phyloP scores from a whole-genome alignment of 2,113 vertebrate genomes.

The Chitala chitala region DNA sequence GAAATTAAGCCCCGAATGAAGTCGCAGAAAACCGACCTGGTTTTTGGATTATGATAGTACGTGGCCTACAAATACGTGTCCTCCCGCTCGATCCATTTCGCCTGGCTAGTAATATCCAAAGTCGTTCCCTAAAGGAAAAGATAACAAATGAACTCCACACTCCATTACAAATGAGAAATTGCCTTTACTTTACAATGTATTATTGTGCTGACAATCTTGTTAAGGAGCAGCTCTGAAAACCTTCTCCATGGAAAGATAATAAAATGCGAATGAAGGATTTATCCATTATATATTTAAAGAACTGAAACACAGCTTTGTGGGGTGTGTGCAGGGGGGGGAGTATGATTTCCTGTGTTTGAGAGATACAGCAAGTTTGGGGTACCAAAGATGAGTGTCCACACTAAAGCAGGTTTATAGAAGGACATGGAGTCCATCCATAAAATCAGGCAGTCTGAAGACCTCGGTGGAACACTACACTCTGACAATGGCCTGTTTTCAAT shows the following conservation, averaged over 20 bases:
- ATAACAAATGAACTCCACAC: neutral
- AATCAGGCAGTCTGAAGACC: neutral
- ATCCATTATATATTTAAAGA: neutral
- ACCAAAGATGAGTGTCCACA: too few species aligned
- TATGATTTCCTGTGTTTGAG: neutral
- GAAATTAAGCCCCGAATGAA: neutral
- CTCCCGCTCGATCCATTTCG: too few species aligned
- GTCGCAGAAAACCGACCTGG: neutral
- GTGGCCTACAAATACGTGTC: too few species aligned
- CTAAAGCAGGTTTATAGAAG: too few species aligned
- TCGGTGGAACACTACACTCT: neutral
- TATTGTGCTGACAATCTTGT: neutral
- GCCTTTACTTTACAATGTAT: neutral
- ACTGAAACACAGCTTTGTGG: neutral
- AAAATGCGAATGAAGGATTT: constrained; percentile 1
- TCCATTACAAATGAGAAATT: constrained; percentile 15
- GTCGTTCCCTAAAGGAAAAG: neutral
- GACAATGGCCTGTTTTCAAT: neutral
- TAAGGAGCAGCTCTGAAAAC: constrained; percentile 6
- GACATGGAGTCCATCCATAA: neutral
- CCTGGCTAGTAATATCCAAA: neutral
- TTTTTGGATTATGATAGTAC: neutral
- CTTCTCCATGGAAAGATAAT: neutral
- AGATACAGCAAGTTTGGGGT: too few species aligned
- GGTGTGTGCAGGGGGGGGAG: neutral